Conservation (phyloP, 2,888 invertebrate genomes). For the Heteromurus nitidus region DNA sequence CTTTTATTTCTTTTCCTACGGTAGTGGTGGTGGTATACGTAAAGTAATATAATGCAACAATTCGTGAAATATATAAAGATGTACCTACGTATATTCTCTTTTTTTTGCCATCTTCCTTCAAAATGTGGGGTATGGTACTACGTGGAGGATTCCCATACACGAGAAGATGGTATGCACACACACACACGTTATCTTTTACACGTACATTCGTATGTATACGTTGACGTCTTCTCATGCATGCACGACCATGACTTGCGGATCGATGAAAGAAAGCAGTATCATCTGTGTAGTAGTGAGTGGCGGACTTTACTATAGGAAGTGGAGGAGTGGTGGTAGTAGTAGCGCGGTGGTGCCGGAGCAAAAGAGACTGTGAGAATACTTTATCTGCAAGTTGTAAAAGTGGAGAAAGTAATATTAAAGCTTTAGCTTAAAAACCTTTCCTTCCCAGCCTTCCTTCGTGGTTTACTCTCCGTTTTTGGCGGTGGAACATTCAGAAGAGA, state of each 20-base stretch:
- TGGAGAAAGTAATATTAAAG: constrained; percentile 16
- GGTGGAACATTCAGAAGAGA: background rate
- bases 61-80: too few species aligned
- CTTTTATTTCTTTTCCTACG: background rate
- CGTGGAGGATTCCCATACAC: constrained; percentile 1
- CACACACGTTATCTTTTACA: background rate
- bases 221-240: constrained; percentile 21
- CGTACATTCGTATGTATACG: background rate
- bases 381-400: constrained; percentile 22
- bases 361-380: background rate
- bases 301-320: background rate
- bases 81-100: background rate
- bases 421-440: background rate
- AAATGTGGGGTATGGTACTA: background rate
- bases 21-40: too few species aligned
- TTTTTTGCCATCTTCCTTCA: background rate
- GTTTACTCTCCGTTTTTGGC: constrained; percentile 1
- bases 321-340: background rate
- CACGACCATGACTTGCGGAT: constrained; percentile 56
- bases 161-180: constrained; percentile 7
- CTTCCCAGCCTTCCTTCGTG: constrained; percentile 5
- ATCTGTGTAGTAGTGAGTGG: constrained; percentile 1
- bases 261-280: constrained; percentile 37
- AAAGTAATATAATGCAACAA: constrained; percentile 27
- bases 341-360: background rate